Base-by-base conservation (phyloP, 2,888 invertebrate genomes). In the Thelaira solivaga region DNA sequence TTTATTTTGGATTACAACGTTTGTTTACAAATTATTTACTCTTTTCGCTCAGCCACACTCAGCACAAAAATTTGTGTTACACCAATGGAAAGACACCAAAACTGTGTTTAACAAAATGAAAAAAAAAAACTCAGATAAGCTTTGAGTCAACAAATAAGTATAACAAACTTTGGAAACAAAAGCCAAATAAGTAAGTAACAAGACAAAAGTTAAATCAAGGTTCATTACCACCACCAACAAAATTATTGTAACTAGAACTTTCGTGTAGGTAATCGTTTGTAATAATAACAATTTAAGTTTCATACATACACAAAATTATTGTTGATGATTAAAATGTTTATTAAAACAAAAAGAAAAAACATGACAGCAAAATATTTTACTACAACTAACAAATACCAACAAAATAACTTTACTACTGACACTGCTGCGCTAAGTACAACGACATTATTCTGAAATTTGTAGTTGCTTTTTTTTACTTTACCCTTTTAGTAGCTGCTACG, bases 401-500 rank as follows among this genome's bases (percentile, higher is more conserved):
- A 22, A 31, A 39, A 6, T 51, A 45, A 26, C n/a, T n/a, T n/a
- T n/a, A n/a, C n/a, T n/a, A 67, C 34, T 36, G 20, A 24, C 53
- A 64, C 57, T 67, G 29, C 47, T 57, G 57, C 73, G 57, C 73
- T 78, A 81, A 82, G 79, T 76, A 79, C 81, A 78, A 79, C 79
- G 81, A 81, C 81, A 82, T 73, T 80, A 71, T 68, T 74, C 49
- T 80, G 80, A 76, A n/a, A n/a, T n/a, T n/a, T n/a, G n/a, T n/a
- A n/a, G n/a, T n/a, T n/a, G n/a, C 80, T 80, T 68, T 67, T 64
- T 49, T 69, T 67, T 29, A 41, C 55, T 45, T 18, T 43, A 55
- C 43, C 4, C 36, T n/a, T n/a, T n/a, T n/a, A n/a, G n/a, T n/a
- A n/a, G n/a, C n/a, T n/a, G n/a, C n/a, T n/a, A n/a, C n/a, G n/a